phyloP scores from a whole-genome alignment of 2,888 invertebrate species.

The Nomada ferruginata region DNA sequence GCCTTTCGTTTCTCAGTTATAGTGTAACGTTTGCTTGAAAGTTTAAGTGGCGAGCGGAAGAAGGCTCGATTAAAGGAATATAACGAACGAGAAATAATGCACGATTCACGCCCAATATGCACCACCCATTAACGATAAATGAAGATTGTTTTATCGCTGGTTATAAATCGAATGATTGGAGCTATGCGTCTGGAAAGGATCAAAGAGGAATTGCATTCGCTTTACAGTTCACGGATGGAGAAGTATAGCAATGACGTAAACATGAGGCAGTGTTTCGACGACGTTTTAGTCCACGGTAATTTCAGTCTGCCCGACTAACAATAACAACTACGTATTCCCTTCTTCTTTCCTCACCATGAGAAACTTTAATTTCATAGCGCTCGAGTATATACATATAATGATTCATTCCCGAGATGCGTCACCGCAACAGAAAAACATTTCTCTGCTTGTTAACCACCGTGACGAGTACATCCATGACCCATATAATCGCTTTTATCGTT shows the following conservation, averaged over 20 bases:
- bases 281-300: constrained; percentile 73
- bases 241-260: constrained; percentile 28
- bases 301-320: not conserved
- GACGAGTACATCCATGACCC: constrained; percentile 32
- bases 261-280: constrained; percentile 71
- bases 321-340: not conserved
- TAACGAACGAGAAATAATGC: too few relatives aligned
- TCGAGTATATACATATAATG: constrained; percentile 9
- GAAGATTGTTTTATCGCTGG: constrained; percentile 21
- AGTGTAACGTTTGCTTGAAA: too few relatives aligned
- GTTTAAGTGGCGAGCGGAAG: too few relatives aligned
- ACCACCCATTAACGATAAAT: constrained; percentile 20
- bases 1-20: too few relatives aligned
- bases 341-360: not conserved
- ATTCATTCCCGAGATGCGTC: constrained; percentile 55
- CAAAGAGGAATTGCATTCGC: constrained; percentile 4
- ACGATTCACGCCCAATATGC: too few relatives aligned
- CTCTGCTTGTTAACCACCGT: constrained; percentile 48
- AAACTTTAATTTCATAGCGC: constrained; percentile 28
- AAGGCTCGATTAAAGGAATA: too few relatives aligned
- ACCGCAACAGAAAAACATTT: constrained; percentile 39
- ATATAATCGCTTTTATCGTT: constrained; percentile 23
- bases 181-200: not conserved
- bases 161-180: constrained; percentile 8
- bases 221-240: constrained; percentile 30